phyloP scores from a whole-genome alignment of 2,888 invertebrate species.

The Dorcus hopei region DNA sequence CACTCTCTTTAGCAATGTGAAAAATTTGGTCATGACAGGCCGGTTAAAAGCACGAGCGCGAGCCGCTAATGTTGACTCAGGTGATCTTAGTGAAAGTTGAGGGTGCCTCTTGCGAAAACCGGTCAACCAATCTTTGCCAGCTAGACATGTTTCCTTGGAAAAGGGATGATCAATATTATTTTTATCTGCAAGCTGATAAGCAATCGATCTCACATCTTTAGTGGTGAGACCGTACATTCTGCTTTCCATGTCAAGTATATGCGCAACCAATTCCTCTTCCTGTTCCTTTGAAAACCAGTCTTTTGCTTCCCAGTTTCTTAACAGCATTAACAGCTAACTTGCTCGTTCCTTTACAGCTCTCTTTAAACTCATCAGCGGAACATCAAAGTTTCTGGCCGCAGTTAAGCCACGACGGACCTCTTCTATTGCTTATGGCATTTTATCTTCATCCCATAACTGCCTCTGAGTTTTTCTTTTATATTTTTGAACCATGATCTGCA shows the following conservation, averaged over 20 bases:
- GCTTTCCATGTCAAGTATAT: not conserved
- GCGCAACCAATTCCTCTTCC: not conserved
- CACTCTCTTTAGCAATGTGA: too few species aligned
- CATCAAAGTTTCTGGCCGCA: not conserved
- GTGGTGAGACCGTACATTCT: not conserved
- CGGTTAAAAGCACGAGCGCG: not conserved
- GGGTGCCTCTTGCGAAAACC: not conserved
- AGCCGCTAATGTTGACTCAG: not conserved
- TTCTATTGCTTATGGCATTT: constrained; percentile 4
- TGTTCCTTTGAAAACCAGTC: not conserved
- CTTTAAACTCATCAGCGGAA: not conserved
- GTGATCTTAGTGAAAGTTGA: not conserved
- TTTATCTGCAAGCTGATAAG: not conserved
- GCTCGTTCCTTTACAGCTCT: not conserved
- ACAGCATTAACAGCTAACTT: not conserved
- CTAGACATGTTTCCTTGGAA: not conserved
- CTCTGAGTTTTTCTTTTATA: not conserved
- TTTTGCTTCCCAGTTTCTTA: not conserved
- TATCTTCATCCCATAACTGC: constrained; percentile 2
- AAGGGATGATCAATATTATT: not conserved
- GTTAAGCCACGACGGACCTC: not conserved
- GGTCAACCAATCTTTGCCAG: not conserved
- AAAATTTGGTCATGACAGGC: too few species aligned
- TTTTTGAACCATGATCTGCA: constrained; percentile 2
- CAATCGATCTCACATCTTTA: not conserved